A percentile compares a stretch with the other conserved stretches of the same genome.
These are phyloP conservation scores for Agrochola lychnidis DNA, from an alignment of 2,888 invertebrate genomes.

Conservation along the genomic window DNA sequence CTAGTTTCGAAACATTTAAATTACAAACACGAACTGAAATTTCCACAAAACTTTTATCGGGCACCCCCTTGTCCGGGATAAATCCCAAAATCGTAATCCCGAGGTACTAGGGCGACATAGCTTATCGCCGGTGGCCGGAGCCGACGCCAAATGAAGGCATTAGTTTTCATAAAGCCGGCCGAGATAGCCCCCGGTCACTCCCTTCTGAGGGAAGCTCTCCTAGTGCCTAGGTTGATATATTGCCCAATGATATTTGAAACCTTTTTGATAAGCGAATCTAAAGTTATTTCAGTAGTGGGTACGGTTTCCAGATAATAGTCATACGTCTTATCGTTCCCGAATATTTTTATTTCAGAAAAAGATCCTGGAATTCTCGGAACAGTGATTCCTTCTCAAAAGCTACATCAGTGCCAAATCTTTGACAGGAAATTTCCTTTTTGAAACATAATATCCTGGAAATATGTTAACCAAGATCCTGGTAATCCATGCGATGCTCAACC, in stretches of 20 bases:
- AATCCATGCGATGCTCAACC: constrained; percentile 55
- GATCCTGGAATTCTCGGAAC: background rate
- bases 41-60: constrained; percentile 85
- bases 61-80: constrained; percentile 73
- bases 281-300: constrained; percentile 65
- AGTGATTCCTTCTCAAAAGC: background rate
- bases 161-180: constrained; percentile 89
- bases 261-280: constrained; percentile 68
- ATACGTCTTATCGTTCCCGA: constrained; percentile 23
- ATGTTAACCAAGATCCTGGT: constrained; percentile 11
- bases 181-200: constrained; percentile 84
- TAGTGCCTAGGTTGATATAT: constrained; percentile 80
- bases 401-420: background rate
- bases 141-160: constrained; percentile 89
- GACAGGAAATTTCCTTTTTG: background rate
- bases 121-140: constrained; percentile 86
- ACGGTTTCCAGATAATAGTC: constrained; percentile 42
- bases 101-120: constrained; percentile 86
- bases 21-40: constrained; percentile 78
- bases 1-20: constrained; percentile 80
- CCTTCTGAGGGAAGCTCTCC: constrained; percentile 78
- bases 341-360: constrained; percentile 19
- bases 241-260: constrained; percentile 76
- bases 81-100: constrained; percentile 86
- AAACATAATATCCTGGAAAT: background rate